Percentiles rank a stretch among this genome's conserved stretches.
These are phyloP conservation scores for Alviniconcha strummeri DNA, from an alignment of 2,888 invertebrate genomes.

Conservation along the genomic window DNA sequence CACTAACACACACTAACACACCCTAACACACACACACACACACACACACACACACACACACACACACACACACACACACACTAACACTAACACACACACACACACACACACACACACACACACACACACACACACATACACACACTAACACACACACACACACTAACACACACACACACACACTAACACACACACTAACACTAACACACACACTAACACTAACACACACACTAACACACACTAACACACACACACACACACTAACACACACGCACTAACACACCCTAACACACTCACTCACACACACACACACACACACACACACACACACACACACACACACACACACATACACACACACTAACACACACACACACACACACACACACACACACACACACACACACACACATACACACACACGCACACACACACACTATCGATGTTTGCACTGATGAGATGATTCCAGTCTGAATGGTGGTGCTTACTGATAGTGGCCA, in stretches of 20 bases:
- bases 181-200: background rate
- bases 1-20: no score
- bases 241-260: no score
- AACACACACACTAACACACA: no score
- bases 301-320: no score
- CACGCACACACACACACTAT: background rate
- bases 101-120: background rate
- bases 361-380: background rate
- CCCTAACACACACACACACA: background rate
- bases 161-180: conserved; percentile 11
- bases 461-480: no score
- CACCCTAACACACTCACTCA: no score
- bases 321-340: background rate
- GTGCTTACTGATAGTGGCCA: background rate
- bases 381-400: conserved; percentile 8
- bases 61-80: background rate
- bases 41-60: background rate
- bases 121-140: background rate
- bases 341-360: background rate
- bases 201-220: no score
- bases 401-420: background rate
- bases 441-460: no score
- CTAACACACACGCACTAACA: no score
- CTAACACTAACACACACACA: no score
- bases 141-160: background rate